phyloP scores from a whole-genome alignment of 2,113 vertebrate species.

The Nothobranchius furzeri region DNA sequence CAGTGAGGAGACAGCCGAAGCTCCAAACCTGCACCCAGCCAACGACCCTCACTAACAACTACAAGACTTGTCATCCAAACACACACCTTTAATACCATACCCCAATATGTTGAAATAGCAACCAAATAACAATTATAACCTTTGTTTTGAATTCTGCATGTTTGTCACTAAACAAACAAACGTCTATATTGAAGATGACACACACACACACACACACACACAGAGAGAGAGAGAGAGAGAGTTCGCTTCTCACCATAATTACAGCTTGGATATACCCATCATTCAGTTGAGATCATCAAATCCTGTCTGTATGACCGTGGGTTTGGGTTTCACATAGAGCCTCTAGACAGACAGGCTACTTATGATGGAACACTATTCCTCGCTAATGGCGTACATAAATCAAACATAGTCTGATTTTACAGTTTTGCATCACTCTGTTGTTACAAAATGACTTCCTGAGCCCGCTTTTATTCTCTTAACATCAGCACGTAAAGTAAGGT shows the following conservation, averaged over 20 bases:
- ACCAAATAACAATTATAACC: too few species aligned
- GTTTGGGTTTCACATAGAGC: slow-evolving; percentile 58
- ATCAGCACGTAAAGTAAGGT: slow-evolving; percentile 44
- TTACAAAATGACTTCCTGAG: slow-evolving; percentile 66
- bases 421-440: slow-evolving; percentile 58
- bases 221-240: slow-evolving; percentile 40
- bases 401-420: slow-evolving; percentile 64
- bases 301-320: slow-evolving; percentile 39
- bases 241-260: slow-evolving; percentile 55
- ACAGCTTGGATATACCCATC: slow-evolving; percentile 58
- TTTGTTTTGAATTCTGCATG: not conserved
- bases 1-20: too few species aligned
- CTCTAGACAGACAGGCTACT: slow-evolving; percentile 61
- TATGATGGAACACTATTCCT: slow-evolving; percentile 70
- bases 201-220: slow-evolving; percentile 4
- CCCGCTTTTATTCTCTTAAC: slow-evolving; percentile 32
- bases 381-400: slow-evolving; percentile 69
- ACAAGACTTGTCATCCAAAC: too few species aligned
- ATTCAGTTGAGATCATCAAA: slow-evolving; percentile 66
- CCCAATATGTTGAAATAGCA: too few species aligned
- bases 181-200: slow-evolving; percentile 17
- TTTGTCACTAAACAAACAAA: slow-evolving; percentile 3
- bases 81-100: too few species aligned
- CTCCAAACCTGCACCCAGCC: too few species aligned
- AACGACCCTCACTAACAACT: too few species aligned